Evolutionary conservation across 2,888 invertebrate genomes (phyloP).

Genomic region (Argyresthia albistria): DNA sequence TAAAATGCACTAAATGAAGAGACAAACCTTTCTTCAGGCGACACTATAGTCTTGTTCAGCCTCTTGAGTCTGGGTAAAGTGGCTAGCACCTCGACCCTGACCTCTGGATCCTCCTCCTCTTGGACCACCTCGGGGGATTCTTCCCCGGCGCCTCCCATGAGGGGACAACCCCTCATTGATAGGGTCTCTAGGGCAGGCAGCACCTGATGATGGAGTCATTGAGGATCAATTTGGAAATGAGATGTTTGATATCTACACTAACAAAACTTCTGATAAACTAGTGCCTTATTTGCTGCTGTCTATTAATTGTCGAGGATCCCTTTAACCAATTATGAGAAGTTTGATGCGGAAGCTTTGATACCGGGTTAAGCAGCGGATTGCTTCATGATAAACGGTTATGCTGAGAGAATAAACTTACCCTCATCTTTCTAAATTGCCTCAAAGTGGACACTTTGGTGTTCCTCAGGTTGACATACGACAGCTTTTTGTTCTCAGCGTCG

Average conservation of each 20-base stretch:
- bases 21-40: constrained; percentile 58
- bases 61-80: constrained; percentile 65
- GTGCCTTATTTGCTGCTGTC: too few species aligned
- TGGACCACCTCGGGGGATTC: constrained; percentile 33
- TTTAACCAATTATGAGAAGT: too few species aligned
- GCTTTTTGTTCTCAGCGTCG: constrained; percentile 35
- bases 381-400: too few species aligned
- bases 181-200: constrained; percentile 61
- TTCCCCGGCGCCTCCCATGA: constrained; percentile 58
- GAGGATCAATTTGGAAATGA: neutral
- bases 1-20: too few species aligned
- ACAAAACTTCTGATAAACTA: too few species aligned
- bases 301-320: too few species aligned
- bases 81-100: constrained; percentile 60
- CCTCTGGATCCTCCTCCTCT: constrained; percentile 41
- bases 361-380: too few species aligned
- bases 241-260: neutral
- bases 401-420: constrained; percentile 29
- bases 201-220: constrained; percentile 25
- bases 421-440: constrained; percentile 67
- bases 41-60: constrained; percentile 65
- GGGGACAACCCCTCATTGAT: constrained; percentile 68
- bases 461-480: constrained; percentile 71
- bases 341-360: too few species aligned
- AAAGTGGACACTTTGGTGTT: constrained; percentile 64